These are phyloP conservation scores for Melanotaenia nigrans DNA, from an alignment of 2,797 vertebrate genomes.

Conservation along the genomic window DNA sequence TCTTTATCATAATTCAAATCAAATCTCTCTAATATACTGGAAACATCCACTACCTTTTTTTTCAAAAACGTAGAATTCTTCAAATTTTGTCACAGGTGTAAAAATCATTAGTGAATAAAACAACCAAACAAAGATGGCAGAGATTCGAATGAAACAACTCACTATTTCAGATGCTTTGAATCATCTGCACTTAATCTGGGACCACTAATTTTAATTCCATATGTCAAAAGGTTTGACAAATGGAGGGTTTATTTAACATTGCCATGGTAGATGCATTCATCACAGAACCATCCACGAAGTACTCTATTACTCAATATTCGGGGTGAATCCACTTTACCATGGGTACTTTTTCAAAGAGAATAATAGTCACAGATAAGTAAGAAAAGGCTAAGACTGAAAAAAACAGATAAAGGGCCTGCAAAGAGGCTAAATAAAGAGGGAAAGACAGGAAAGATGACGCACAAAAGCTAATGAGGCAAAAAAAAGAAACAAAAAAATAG, in stretches of 20 bases:
- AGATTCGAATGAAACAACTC: neutral
- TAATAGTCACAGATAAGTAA: neutral
- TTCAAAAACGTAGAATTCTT: neutral
- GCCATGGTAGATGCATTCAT: neutral
- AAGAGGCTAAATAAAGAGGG: neutral
- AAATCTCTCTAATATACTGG: neutral
- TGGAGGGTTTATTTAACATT: neutral
- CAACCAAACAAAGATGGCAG: neutral
- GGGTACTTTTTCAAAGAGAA: neutral
- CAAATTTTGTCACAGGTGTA: neutral
- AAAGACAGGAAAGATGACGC: neutral
- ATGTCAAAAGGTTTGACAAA: neutral
- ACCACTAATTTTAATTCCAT: neutral
- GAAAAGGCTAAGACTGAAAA: neutral
- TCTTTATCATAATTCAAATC: too few species aligned
- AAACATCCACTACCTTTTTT: neutral
- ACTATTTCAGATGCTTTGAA: neutral
- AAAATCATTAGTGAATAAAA: neutral
- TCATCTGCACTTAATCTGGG: neutral
- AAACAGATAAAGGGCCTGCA: too few species aligned
- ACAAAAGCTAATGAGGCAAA: slow-evolving; percentile 17
- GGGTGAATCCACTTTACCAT: neutral
- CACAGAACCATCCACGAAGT: neutral
- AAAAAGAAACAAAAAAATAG: neutral
- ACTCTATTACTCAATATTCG: neutral